Evolutionary conservation across 2,888 invertebrate genomes (phyloP).

Genomic region (Nomada goodeniana): DNA sequence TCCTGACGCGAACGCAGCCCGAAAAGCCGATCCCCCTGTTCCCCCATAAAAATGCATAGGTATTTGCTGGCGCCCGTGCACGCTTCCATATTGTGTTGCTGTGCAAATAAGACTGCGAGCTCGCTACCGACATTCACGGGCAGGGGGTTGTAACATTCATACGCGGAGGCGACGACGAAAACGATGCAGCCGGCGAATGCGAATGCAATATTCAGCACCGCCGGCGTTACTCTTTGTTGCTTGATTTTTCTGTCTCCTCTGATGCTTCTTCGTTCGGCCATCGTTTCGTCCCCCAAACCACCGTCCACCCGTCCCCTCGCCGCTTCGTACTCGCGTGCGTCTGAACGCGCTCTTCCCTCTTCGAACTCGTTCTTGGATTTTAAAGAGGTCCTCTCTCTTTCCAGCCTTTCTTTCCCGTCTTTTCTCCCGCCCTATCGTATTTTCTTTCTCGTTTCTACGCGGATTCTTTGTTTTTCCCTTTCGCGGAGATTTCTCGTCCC

Average conservation of each 20-base stretch:
- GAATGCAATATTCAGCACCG: slow-evolving; percentile 71
- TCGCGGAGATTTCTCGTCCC: not conserved
- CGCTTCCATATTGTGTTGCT: slow-evolving; percentile 29
- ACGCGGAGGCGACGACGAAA: slow-evolving; percentile 51
- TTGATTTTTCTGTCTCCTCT: slow-evolving; percentile 69
- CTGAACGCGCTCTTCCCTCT: slow-evolving; percentile 19
- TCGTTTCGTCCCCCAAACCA: not conserved
- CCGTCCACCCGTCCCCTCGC: not conserved
- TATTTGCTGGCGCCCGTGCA: slow-evolving; percentile 12
- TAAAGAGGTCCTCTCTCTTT: slow-evolving; percentile 27
- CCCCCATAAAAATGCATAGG: slow-evolving; percentile 52
- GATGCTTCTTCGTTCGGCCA: slow-evolving; percentile 40
- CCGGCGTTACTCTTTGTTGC: slow-evolving; percentile 66
- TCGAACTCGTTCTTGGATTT: slow-evolving; percentile 31
- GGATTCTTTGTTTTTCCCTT: not conserved
- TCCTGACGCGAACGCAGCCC: slow-evolving; percentile 42
- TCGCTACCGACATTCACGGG: slow-evolving; percentile 49
- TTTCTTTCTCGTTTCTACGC: not conserved
- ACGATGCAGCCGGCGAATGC: slow-evolving; percentile 47
- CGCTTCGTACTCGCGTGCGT: slow-evolving; percentile 1
- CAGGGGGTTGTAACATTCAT: slow-evolving; percentile 60
- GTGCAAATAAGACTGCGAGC: slow-evolving; percentile 54
- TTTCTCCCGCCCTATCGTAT: not conserved
- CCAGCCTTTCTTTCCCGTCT: not conserved
- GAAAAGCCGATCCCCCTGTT: slow-evolving; percentile 48